Base-by-base conservation (phyloP, 2,797 vertebrate species). In the Liparis tanakae region DNA sequence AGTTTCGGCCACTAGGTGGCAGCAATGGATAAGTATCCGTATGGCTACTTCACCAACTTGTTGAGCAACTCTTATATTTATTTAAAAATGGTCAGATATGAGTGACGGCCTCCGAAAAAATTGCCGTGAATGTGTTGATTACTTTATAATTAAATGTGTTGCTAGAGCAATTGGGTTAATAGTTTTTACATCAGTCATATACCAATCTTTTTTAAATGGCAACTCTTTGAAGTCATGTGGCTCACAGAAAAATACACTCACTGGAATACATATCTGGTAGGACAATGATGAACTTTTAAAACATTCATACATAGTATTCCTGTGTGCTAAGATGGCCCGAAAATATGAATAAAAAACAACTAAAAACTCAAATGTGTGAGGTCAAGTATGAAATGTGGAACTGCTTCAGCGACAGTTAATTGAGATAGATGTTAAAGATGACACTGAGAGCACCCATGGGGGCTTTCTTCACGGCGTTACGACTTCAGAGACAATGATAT, bases 1-100 rank as follows among this genome's bases (percentile, higher is more conserved):
- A 41, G 6, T 17, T 72, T 55, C 9, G 13, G 33, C 92, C 95
- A 93, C 91, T 93, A 94, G 94, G 88, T 93, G 95, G 92, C 92
- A 90, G 81, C 78, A 25, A 81, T 56, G 83, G 80, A 82, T 87
- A 73, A 87, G 82, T 53, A 20, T 65, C 72, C 33, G 18, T 37
- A 58, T 25, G 55, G 5, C 58, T 55, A 72, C 15, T 15, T 41
- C 9, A n/a, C 22, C 41, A n/a, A 44, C 48, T 58, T n/a, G 34
- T 66, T 50, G 22, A 70, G 43, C 37, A 60, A 15, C 25, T 51
- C 70, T 59, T 17, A 57, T 41, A n/a, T 65, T 76, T 67, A 61
- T 65, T 68, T 64, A 36, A 71, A 81, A 79, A 46, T 14, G 54
- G 30, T 72, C 6, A 65, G 68, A 76, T 53, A 67, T 65, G 41